Percentiles rank a stretch among this genome's conserved stretches.
These are phyloP conservation scores for Wiebesia pumilae DNA, from an alignment of 1,140 invertebrate genomes.

Conservation along the genomic window DNA sequence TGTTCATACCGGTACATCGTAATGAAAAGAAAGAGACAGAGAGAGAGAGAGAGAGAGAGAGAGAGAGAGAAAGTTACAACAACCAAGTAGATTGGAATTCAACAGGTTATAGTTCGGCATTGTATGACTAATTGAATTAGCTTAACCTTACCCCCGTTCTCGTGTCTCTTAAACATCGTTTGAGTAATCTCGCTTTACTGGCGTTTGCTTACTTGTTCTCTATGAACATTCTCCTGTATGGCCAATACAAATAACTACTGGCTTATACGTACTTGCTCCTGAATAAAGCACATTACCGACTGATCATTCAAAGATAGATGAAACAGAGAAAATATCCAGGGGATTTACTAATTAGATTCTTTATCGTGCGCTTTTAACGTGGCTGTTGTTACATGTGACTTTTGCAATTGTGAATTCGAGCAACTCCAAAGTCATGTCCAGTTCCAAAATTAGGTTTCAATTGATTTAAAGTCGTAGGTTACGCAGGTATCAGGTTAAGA, in stretches of 20 bases:
- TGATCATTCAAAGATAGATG: constrained; percentile 26
- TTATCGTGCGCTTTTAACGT: neutral
- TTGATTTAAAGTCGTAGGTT: no score
- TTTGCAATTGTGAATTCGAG: neutral
- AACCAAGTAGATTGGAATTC: constrained; percentile 52
- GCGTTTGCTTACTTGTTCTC: neutral
- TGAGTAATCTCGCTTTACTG: neutral
- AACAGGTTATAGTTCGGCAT: constrained; percentile 64
- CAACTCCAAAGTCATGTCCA: no score
- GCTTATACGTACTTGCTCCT: neutral
- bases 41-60: neutral
- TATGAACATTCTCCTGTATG: neutral
- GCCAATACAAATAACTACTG: neutral
- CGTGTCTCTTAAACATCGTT: constrained; percentile 59
- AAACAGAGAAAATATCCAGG: neutral
- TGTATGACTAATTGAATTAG: constrained; percentile 67
- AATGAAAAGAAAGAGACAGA: constrained; percentile 5
- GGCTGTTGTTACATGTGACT: neutral
- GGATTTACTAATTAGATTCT: neutral
- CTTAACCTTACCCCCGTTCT: constrained; percentile 52
- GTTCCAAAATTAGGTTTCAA: no score
- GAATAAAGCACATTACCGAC: constrained; percentile 47
- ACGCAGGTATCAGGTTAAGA: no score
- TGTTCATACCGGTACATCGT: neutral
- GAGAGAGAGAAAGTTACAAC: neutral